Percentiles rank a stretch among this genome's conserved stretches.
Evolutionary conservation across 1,140 invertebrate genomes (phyloP).

Genomic region (Dendroctonus valens): DNA sequence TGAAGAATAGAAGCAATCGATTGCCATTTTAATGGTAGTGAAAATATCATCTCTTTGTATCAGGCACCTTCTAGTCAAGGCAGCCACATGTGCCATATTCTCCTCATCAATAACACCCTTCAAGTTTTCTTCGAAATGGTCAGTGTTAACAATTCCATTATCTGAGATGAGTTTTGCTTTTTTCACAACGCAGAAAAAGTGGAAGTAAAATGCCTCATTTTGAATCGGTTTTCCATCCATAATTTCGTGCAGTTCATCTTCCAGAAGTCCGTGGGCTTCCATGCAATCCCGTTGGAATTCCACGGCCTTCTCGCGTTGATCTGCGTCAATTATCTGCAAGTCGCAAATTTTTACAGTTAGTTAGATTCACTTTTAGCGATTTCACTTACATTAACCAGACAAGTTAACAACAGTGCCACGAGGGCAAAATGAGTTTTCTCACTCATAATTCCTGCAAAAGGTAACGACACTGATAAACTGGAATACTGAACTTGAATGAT

Average conservation of each 20-base stretch:
- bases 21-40: conserved; percentile 13
- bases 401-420: too few relatives aligned
- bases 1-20: conserved; percentile 15
- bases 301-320: conserved; percentile 54
- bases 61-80: conserved; percentile 17
- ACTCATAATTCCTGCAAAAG: too few relatives aligned
- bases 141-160: conserved; percentile 38
- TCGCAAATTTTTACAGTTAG: not conserved
- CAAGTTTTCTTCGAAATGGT: conserved; percentile 15
- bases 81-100: conserved; percentile 11
- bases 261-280: conserved; percentile 46
- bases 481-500: too few relatives aligned
- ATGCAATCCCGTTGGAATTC: conserved; percentile 53
- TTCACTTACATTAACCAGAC: too few relatives aligned
- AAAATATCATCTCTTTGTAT: conserved; percentile 16
- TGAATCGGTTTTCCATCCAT: conserved; percentile 49
- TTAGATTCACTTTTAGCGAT: too few relatives aligned
- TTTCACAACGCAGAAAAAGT: conserved; percentile 51
- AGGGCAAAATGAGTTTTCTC: too few relatives aligned
- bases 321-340: not conserved
- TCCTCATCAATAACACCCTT: conserved; percentile 13
- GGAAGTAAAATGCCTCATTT: conserved; percentile 50
- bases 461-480: too few relatives aligned
- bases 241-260: conserved; percentile 46
- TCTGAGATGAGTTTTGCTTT: conserved; percentile 47